Evolutionary conservation across 2,113 vertebrate genomes (phyloP), one percentile per base, ranked within the genome.

Genomic region (Microtus pennsylvanicus): DNA sequence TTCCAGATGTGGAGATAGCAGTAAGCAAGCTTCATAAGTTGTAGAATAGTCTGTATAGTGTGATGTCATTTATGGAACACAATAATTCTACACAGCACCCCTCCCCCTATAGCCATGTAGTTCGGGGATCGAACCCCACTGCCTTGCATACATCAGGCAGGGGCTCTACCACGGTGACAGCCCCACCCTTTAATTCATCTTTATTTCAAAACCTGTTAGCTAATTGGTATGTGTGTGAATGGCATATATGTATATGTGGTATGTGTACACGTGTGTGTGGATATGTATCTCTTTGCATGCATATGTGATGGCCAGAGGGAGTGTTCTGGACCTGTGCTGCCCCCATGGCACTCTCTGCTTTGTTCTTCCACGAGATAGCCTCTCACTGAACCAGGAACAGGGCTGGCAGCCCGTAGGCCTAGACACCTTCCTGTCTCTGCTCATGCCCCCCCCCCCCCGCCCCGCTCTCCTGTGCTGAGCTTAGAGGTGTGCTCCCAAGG

Each of bases 11-110:
- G 72, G 67, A 50, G 28, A 76, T 33, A 80, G 45, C 69, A 13
- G 81, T 70, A 94, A 83, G 21, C 7, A 70, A 91, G 67, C 26
- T 87, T 87, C 90, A 67, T 63, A 69, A 87, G 63, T 74, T 81
- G 52, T 67, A 92, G 61, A 52, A 67, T 75, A 47, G 50, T 81
- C 86, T 42, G 24, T 42, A 35, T 16, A 69, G 14, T 12, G 19
- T 75, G 87, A 87, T 65, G 42, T 94, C 78, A 52, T 52, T 76
- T 74, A 89, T 14, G 72, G 42, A 83, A 33, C 47, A 35, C 45
- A 69, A 33, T 1, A 10, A 21, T 67, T 45, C 26, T 33, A 42
- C 61, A 33, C 14, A 47, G 61, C 22, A 38, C 24, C 75, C 5
- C 42, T 14, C 26, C 75, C 5, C 74, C 45, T 1, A 7, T 7